Base-by-base conservation (phyloP, 2,888 invertebrate species). In the Zaprionus obscuricornis region DNA sequence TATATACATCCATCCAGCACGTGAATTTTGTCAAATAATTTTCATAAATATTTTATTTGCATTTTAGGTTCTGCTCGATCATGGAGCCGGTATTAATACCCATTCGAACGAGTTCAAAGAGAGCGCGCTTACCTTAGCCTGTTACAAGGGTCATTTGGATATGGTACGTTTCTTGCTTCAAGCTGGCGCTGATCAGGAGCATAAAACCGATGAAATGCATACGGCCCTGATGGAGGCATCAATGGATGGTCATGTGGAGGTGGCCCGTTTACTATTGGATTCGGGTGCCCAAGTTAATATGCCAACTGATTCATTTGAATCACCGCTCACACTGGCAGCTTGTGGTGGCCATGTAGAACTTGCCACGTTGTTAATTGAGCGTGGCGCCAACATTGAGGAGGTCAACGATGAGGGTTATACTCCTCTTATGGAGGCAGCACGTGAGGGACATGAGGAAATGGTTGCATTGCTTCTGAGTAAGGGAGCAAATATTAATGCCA, bases 191-290 rank as follows among this genome's bases (percentile, higher is more conserved):
- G 98, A 98, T 91, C 93, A 98, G 90, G 98, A 98, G 91, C 98
- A 98, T 92, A 98, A 98, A 92, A 98, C 98, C 5, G 98, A 99
- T 90, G 99, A 99, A 92, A 98, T 99, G 98, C 99, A 99, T 91
- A 99, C 99, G 17, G 99, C 99, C 34, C 92, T 99, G 34, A 99
- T 99, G 98, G 99, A 99, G 91, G 99, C 99, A 46, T 98, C 98
- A 60, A 99, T 99, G 99, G 99, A 99, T 90, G 99, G 99, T 0
- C 99, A 99, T 89, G 97, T 98, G 0, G 98, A 99, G 91, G 99
- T 99, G 39, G 98, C 98, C 5, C 92, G 97, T 77, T 92, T 99
- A 67, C 92, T 99, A 69, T 91, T 99, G 11, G 98, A 99, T 91
- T 97, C 97, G 16, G 99, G 99, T 66, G 99, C 99, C 46, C 98